Base-by-base conservation (phyloP, 2,888 invertebrate genomes). In the Ochropacha duplaris region DNA sequence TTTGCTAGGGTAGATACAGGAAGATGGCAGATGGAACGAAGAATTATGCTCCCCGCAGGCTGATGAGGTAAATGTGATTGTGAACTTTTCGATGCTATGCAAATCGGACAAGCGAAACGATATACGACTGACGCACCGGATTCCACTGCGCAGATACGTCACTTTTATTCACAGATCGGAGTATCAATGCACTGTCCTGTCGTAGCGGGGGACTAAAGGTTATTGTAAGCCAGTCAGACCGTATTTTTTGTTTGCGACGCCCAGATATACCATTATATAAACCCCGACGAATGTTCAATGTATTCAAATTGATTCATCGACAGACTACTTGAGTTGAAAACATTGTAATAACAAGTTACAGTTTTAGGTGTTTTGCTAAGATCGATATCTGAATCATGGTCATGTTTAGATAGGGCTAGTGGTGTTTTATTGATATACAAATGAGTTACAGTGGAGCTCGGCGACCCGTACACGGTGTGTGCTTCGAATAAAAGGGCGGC, bases 21-120 rank as follows among this genome's bases (percentile, higher is more conserved):
- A 91, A 92, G 91, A 90, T 77, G 90, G 78, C 89, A 90, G 88
- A 90, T 89, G 90, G 91, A 88, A 87, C 79, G 87, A 92, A 92
- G 90, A 92, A 91, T 91, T 88, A 88, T 87, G 84, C 81, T 83
- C 87, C 92, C 91, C 87, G 86, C 86, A 83, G 90, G 90, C 92
- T 92, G 92, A 92, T 91, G 92, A 92, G 86, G 86, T 85, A 85
- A 91, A 92, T 89, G 88, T 86, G 91, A 93, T 93, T 93, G 90
- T 86, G 84, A 92, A 92, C 88, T 92, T 92, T 90, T 86, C 84
- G 82, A 83, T 81, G 88, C 86, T 84, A 93, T 91, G 93, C 87
- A 92, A 93, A 93, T 92, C 87, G 83, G 84, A 89, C 85, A 79
- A 79, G 78, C 76, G 83, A 76, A 72, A 76, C 82, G 86, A 86